These are phyloP conservation scores for Corythornis madagascariensis DNA, from an alignment of 2,113 vertebrate genomes.

Conservation along the genomic window DNA sequence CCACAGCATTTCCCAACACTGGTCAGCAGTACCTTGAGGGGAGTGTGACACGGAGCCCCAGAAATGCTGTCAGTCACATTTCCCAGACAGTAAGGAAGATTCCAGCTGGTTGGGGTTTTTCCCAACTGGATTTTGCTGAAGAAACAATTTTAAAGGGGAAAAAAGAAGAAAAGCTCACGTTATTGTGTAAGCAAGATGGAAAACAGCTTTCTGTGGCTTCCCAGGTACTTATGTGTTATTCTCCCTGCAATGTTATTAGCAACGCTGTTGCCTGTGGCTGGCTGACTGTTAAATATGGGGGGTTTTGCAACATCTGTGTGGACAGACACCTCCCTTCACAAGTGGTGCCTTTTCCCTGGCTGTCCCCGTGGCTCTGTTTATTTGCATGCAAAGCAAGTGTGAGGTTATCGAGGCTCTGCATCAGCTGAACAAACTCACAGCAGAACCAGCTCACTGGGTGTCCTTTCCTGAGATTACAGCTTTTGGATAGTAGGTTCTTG, in stretches of 20 bases:
- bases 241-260: background rate
- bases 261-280: background rate
- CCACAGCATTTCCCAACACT: background rate
- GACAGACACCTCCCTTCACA: background rate
- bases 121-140: background rate
- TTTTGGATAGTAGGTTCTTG: background rate
- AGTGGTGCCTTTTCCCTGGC: background rate
- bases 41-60: background rate
- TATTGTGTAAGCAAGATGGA: background rate
- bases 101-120: background rate
- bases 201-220: background rate
- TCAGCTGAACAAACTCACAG: conserved; percentile 49
- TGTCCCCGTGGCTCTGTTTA: background rate
- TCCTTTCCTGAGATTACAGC: background rate
- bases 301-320: conserved; percentile 30
- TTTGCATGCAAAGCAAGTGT: conserved; percentile 26
- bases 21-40: background rate
- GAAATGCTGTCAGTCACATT: background rate
- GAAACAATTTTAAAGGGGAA: background rate
- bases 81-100: background rate
- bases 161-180: background rate
- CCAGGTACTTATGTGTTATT: conserved; percentile 26
- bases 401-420: background rate
- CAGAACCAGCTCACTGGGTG: background rate
- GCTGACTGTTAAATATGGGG: background rate